phyloP scores from a whole-genome alignment of 2,888 invertebrate species.

The Dryobota labecula region DNA sequence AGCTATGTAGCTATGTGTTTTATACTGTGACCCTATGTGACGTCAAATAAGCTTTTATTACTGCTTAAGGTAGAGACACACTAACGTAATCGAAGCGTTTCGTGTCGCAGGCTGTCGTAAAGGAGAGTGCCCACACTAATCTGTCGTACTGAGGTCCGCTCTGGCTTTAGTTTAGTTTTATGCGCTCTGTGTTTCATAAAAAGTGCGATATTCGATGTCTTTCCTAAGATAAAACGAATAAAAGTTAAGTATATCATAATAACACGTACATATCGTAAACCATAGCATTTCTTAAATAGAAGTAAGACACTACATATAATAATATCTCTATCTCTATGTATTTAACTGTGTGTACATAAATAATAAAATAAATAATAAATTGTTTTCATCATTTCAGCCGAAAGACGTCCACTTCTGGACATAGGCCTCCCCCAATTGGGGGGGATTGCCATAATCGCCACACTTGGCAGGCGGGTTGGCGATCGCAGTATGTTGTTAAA shows the following conservation, averaged over 20 bases:
- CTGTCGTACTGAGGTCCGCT: neutral
- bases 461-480: too few species aligned
- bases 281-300: neutral
- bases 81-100: neutral
- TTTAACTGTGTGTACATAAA: too few species aligned
- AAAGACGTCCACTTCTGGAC: too few species aligned
- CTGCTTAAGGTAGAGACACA: constrained; percentile 19
- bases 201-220: neutral
- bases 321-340: too few species aligned
- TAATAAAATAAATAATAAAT: too few species aligned
- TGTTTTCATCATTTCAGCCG: too few species aligned
- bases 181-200: neutral
- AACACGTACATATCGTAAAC: neutral
- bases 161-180: too few species aligned
- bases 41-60: constrained; percentile 30
- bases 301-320: neutral
- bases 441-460: too few species aligned
- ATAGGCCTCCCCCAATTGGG: too few species aligned
- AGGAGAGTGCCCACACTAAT: neutral
- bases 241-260: too few species aligned
- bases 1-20: constrained; percentile 54
- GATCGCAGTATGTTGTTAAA: too few species aligned
- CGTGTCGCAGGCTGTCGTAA: neutral
- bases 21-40: constrained; percentile 56
- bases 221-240: neutral